Evolutionary conservation across 2,797 vertebrate species (phyloP), one percentile per base, ranked within the genome.

Genomic region (Tinamus major): DNA sequence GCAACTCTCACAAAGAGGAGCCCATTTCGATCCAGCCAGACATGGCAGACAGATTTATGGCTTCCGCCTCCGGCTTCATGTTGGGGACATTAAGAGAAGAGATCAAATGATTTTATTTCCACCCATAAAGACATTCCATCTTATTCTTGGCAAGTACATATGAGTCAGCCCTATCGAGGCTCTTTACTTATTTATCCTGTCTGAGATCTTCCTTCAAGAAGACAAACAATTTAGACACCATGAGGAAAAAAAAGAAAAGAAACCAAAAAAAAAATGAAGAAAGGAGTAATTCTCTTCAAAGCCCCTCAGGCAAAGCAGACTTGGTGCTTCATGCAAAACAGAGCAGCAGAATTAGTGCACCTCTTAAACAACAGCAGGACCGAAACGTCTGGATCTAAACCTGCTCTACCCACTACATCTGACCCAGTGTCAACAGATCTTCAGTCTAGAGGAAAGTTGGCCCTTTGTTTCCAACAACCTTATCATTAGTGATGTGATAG

Each of bases 101-200:
- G 68, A 79, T 70, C 83, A 61, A 90, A 89, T 31, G 35, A 33
- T 70, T 93, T 91, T 37, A 81, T 88, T 86, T 89, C 80, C 61
- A 89, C 65, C 92, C 68, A 77, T n/a, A 58, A 79, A 80, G 62
- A 56, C 75, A 49, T 85, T 92, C 79, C 62, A 65, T 83, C 89
- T 94, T 58, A 23, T 49, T 35, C 46, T 35, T 74, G 92, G 89
- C 71, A 77, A 68, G 85, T 23, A n/a, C 9, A 10, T 33, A 65
- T 27, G 78, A 91, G 37, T 9, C 87, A 46, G 41, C 27, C 74
- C 78, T 59, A n/a, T 41, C 29, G 77, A 91, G 83, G 68, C 1
- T 6, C 42, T 69, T 94, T 76, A 88, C 89, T 92, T 76, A 89
- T 92, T 81, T 78, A 46, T 72, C 83, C 80, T 72, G 83, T 49